Evolutionary conservation across 2,888 invertebrate genomes (phyloP), one percentile per base, ranked within the genome.

Genomic region (Malachius bipustulatus): DNA sequence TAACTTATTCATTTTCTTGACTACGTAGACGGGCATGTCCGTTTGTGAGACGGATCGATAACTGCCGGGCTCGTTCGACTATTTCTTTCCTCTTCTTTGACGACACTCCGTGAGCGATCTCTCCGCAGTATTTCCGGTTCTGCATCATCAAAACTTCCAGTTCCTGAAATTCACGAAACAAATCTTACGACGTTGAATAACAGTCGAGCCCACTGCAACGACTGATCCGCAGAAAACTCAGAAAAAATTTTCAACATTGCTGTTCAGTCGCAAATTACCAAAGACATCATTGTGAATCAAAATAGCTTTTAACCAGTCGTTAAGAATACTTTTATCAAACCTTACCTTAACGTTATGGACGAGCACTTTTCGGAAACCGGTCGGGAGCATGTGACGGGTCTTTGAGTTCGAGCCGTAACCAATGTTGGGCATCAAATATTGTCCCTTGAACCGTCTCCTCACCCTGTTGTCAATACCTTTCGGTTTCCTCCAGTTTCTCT

Each of bases 401-500:
- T 83, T 85, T 61, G 84, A 82, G 65, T 84, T 85, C 52, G 91
- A 90, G 49, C 98, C 97, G 62, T 96, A 98, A 77, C 98, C 98
- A 64, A 99, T 94, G 63, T 82, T 94, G 47, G 98, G 98, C 98
- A 99, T 98, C 71, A 89, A 70, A 61, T 83, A 91, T 62, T 96
- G 96, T 16, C 98, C 98, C 83, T 98, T 98, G 74, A 98, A 98
- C 52, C 96, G 80, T 63, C 98, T 82, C 51, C 98, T 82, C 32
- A 98, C 97, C 67, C 97, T 80, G 80, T 99, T 98, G 71, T 99
- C 98, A 67, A 98, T 99, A 90, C 98, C 98, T 71, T 96, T 96
- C 12, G 98, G 98, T 71, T 96, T 98, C 62, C 98, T 82, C 98
- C 98, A 99, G 77, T 88, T 93, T 50, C 84, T 75, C 88, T 89